Conservation (phyloP, 2,113 vertebrate genomes). For the Numida meleagris region DNA sequence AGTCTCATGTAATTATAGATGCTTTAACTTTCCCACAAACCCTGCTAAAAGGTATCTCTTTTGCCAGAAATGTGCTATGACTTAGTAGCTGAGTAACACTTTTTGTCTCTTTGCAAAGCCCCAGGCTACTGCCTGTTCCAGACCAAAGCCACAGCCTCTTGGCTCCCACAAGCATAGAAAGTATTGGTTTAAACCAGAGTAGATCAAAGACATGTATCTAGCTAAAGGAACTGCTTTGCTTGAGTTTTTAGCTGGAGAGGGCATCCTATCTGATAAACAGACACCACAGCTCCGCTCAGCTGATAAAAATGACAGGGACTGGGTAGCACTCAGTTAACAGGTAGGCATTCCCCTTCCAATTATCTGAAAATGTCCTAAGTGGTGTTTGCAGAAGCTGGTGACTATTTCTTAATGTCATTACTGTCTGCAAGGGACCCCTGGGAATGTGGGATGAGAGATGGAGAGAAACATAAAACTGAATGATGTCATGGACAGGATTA, state of each 20-base stretch:
- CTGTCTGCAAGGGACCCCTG: background rate
- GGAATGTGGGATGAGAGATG: background rate
- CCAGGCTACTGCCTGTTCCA: background rate
- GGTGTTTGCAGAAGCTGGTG: background rate
- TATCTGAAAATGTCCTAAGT: background rate
- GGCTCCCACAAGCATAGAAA: background rate
- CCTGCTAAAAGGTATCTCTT: background rate
- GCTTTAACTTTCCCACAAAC: background rate
- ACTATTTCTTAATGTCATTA: background rate
- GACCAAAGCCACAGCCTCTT: background rate
- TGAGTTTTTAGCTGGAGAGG: background rate
- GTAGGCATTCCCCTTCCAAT: background rate
- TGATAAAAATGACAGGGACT: background rate
- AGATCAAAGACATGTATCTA: background rate
- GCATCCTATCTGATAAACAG: background rate
- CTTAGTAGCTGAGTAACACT: background rate
- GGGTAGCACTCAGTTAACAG: background rate
- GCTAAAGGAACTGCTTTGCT: background rate
- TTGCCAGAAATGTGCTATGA: background rate
- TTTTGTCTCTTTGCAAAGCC: background rate
- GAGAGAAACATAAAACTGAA: background rate
- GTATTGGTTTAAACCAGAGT: background rate
- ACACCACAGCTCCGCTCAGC: background rate
- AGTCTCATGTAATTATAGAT: background rate
- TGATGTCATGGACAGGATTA: background rate